Evolutionary conservation across 2,888 invertebrate genomes (phyloP), one percentile per base, ranked within the genome.

Genomic region (Fabriciana adippe): DNA sequence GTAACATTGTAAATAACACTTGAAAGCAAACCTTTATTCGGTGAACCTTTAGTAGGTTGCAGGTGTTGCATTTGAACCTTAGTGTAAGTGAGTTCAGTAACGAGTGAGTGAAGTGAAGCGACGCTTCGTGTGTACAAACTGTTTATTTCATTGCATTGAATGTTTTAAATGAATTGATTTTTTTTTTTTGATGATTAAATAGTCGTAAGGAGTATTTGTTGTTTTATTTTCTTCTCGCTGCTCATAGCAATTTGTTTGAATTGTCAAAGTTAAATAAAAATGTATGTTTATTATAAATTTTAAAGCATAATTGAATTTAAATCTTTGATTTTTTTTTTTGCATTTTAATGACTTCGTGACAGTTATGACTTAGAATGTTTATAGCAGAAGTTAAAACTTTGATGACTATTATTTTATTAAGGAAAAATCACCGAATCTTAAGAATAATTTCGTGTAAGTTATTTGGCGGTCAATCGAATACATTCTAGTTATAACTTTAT

Each of bases 51-150:
- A 18, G 18, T 18, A 18, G 18, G 18, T 18, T 18, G 18, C 31
- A 45, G 26, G 55, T 64, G 3, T 50, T 59, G 67, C 70, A 65
- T 68, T 69, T 70, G 21, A 57, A 62, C 6, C 48, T 54, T 61
- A 41, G 31, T 48, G 3, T 59, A 59, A 59, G 57, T 26, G 47
- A 48, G 59, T 59, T 59, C n/a, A 26, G 57, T 56, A 56, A 48
- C 16, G 68, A 57, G 64, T 56, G 70, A 54, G 50, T 54, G 67
- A 67, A 69, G 69, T 64, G 35, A 55, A 45, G 70, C 67, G 64
- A 51, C 41, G 64, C 26, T 60, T 48, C 56, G 71, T 66, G 67
- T 72, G 73, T 73, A 70, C 70, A 72, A 68, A 72, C 62, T 51
- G 62, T 55, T 68, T 65, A 61, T 45, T 68, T 65, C 50, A 61